Evolutionary conservation across 2,113 vertebrate species (phyloP), one percentile per base, ranked within the genome.

Genomic region (Chrysemys picta): DNA sequence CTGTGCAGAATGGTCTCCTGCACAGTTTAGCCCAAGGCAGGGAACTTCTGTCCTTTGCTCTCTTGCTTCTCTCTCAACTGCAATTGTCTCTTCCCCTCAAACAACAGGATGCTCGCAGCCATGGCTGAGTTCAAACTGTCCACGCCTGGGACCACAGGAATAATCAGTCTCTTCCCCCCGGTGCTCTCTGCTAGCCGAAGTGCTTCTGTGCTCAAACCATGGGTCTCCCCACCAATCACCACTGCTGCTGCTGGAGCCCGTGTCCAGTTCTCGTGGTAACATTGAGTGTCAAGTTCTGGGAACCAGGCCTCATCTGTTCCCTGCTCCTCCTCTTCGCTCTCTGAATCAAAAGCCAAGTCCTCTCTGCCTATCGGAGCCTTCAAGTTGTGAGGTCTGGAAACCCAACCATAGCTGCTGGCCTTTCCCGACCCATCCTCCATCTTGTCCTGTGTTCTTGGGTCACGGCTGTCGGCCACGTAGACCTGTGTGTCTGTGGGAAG

Each of bases 81-180:
- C 78, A 98, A 78, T 89, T 99, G 99, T 79, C 98, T 98, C 93
- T 97, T 99, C 78, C 98, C 99, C 96, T 99, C 99, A 22, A 99
- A 99, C 1, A 99, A 93, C 85, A 99, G 91, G 27, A 99, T 97
- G 89, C 98, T 99, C 9, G 99, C 98, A 0, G 99, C 99, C 96
- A 99, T 98, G 10, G 99, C 99, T 0, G 99, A 99, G 94, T 99
- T 99, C 84, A 99, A 87, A 95, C 99, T 99, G 94, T 99, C 99
- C 96, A 99, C 93, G 0, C 98, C 98, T 1, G 98, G 98, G 69
- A 98, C 98, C 2, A 99, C 82, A 0, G 99, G 99, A 65, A 99
- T 98, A 45, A 98, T 93, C 42, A 99, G 98, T 78, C 98, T 98
- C 88, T 56, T 98, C 0, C 99, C 99, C 0, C 97, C 95, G 0